phyloP scores from a whole-genome alignment of 2,113 vertebrate genomes.

The Tetrax tetrax region DNA sequence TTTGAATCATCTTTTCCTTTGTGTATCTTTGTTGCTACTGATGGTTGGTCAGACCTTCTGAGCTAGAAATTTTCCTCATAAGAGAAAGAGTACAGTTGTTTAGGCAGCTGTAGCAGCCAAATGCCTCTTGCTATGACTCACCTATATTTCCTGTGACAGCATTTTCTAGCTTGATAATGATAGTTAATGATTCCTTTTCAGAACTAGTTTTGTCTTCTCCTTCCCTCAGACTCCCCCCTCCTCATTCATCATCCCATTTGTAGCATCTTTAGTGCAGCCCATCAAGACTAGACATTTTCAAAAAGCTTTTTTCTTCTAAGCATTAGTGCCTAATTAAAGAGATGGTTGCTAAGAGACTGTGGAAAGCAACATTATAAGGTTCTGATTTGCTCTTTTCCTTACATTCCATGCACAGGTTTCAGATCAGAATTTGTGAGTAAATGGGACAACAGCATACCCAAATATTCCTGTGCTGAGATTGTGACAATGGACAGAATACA shows the following conservation, averaged over 20 bases:
- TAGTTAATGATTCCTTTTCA: not conserved
- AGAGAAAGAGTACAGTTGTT: too few relatives aligned
- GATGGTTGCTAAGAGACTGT: constrained; percentile 79
- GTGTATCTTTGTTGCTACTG: too few relatives aligned
- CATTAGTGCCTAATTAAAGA: constrained; percentile 75
- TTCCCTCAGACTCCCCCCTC: not conserved
- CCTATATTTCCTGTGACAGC: too few relatives aligned
- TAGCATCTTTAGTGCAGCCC: not conserved
- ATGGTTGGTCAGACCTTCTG: too few relatives aligned
- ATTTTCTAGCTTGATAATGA: too few relatives aligned
- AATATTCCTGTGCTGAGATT: not conserved
- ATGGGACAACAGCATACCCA: constrained; percentile 69
- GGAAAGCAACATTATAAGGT: constrained; percentile 34
- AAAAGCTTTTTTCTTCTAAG: constrained; percentile 55
- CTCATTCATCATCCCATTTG: not conserved
- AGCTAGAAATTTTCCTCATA: too few relatives aligned
- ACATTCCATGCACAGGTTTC: constrained; percentile 57
- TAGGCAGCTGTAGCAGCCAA: too few relatives aligned
- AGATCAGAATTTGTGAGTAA: not conserved
- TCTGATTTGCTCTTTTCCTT: constrained; percentile 68
- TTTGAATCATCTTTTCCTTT: too few relatives aligned
- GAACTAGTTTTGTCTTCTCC: not conserved
- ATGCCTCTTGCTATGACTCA: too few relatives aligned
- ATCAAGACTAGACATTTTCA: not conserved
- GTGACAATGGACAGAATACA: constrained; percentile 16